Evolutionary conservation across 2,888 invertebrate genomes (phyloP), one percentile per base, ranked within the genome.

Genomic region (Stenodera caucasica): DNA sequence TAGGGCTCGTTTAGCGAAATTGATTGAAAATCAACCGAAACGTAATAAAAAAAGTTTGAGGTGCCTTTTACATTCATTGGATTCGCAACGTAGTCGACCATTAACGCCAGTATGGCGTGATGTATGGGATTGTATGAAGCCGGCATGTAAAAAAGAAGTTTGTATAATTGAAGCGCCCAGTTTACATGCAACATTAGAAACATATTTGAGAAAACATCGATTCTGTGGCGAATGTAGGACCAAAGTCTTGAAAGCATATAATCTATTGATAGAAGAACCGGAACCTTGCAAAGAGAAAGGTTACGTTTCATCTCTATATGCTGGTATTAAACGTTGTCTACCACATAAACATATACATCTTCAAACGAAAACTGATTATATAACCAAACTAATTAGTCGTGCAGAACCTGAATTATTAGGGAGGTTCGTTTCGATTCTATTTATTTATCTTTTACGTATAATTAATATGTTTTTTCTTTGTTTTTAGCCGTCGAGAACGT

Each of bases 191-290:
- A 95, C 95, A 14, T 84, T 96, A 37, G 94, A 96, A 75, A 91
- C 90, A 69, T 96, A 96, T 81, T 85, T 96, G 63, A 87, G 92
- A 70, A 96, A 96, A 82, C 96, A 96, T 79, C 88, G 94, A 82
- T 96, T 96, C 81, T 96, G 96, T 77, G 89, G 90, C 2, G 96
- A 96, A 77, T 96, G 96, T 78, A 90, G 94, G 71, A 92, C 94
- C 67, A 96, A 96, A 85, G 95, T 96, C 64, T 79, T 87, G 69
- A 79, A 79, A 74, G 96, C 96, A 57, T 96, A 94, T 81, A 90
- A 90, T 73, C 85, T 96, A 71, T 83, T 97, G 76, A 90, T 94
- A 26, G 93, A 90, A 78, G 92, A 92, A 74, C 86, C 87, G 49
- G 92, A 94, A 71, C 90, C 91, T 60, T 84, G 88, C 53, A 91